Evolutionary conservation across 2,113 vertebrate species (phyloP).

Genomic region (Tetrao urogallus): DNA sequence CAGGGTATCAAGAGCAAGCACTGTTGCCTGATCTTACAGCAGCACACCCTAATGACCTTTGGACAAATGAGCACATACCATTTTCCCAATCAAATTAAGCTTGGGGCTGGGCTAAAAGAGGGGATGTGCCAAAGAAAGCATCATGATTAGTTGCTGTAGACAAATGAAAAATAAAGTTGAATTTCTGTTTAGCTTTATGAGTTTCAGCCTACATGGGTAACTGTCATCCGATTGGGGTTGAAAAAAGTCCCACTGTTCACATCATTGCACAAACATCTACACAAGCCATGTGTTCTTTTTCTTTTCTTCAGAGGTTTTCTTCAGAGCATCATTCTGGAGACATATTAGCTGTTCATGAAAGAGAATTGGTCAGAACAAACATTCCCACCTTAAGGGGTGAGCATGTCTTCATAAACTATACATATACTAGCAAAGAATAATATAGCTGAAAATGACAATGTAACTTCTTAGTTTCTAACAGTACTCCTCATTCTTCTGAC

Average conservation of each 20-base stretch:
- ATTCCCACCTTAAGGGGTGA: background rate
- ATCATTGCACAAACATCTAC: background rate
- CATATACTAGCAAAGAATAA: background rate
- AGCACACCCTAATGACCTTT: background rate
- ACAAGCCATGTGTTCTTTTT: background rate
- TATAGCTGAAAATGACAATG: background rate
- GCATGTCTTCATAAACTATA: background rate
- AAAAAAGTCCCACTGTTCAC: background rate
- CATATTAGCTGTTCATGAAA: background rate
- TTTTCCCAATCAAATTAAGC: background rate
- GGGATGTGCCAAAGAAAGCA: background rate
- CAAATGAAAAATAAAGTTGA: background rate
- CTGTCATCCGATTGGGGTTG: background rate
- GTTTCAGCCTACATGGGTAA: background rate
- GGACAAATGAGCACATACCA: background rate
- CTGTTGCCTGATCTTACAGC: background rate
- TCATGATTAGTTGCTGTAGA: background rate
- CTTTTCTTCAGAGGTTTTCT: background rate
- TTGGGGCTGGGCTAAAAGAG: background rate
- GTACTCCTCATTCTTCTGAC: background rate
- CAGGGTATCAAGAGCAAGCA: fast-evolving
- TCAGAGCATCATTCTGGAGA: background rate
- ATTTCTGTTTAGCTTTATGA: background rate
- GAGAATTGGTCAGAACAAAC: background rate
- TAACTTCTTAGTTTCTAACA: background rate